Evolutionary conservation across 2,888 invertebrate genomes (phyloP).

Genomic region (Cosmia trapezina): DNA sequence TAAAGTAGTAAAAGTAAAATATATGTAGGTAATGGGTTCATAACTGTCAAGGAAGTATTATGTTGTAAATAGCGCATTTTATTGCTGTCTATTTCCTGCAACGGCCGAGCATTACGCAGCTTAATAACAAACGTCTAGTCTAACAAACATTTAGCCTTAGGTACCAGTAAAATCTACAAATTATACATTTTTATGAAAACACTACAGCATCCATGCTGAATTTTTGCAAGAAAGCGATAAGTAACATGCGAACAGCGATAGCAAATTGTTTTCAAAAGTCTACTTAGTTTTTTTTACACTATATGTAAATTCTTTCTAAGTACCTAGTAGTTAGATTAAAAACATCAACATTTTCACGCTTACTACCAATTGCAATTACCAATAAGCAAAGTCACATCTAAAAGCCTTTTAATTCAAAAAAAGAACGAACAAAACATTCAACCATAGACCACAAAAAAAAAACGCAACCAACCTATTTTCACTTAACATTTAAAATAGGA

Average conservation of each 20-base stretch:
- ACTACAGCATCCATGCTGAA: background rate
- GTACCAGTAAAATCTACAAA: slow-evolving; percentile 2
- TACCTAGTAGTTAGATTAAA: too few relatives aligned
- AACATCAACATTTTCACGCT: background rate
- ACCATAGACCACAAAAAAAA: slow-evolving; percentile 29
- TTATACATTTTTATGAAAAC: slow-evolving; percentile 10
- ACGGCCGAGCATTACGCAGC: slow-evolving; percentile 14
- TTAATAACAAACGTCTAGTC: slow-evolving; percentile 19
- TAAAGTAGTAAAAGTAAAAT: background rate
- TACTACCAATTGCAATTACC: background rate
- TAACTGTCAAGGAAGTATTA: slow-evolving; percentile 15
- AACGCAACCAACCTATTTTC: slow-evolving; percentile 38
- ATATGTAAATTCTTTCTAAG: too few relatives aligned
- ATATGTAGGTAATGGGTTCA: background rate
- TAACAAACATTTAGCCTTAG: slow-evolving; percentile 2
- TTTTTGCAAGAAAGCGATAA: background rate
- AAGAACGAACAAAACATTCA: background rate
- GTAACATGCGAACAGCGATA: too few relatives aligned
- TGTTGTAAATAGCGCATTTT: slow-evolving; percentile 33
- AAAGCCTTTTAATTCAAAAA: slow-evolving; percentile 1
- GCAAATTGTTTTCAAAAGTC: background rate
- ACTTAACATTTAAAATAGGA: slow-evolving; percentile 58
- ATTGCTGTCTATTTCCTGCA: slow-evolving; percentile 40
- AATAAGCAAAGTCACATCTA: background rate
- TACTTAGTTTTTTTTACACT: background rate